These are phyloP conservation scores for Pipistrellus nathusii DNA, from an alignment of 2,797 vertebrate genomes.

Conservation along the genomic window DNA sequence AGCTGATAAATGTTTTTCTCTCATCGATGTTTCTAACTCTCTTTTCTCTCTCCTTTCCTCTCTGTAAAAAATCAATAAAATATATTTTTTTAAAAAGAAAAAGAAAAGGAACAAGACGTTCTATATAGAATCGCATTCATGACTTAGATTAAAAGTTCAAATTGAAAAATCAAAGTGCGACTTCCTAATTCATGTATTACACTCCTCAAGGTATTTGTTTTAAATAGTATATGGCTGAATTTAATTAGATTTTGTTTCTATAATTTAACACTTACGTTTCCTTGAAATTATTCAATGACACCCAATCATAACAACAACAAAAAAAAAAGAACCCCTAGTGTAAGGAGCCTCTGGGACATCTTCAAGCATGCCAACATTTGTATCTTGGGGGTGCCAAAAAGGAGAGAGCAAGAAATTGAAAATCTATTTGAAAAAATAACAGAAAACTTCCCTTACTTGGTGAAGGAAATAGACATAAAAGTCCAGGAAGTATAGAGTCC, in stretches of 20 bases:
- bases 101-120: constrained; percentile 63
- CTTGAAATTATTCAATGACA: constrained; percentile 37
- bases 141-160: constrained; percentile 55
- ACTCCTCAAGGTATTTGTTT: constrained; percentile 45
- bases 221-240: constrained; percentile 11
- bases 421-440: background rate
- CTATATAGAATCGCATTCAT: constrained; percentile 51
- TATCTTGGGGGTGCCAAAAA: background rate
- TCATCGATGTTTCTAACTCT: too few species aligned
- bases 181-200: constrained; percentile 62
- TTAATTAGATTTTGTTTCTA: constrained; percentile 17
- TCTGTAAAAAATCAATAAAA: too few species aligned
- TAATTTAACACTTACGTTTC: constrained; percentile 47
- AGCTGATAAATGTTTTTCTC: too few species aligned
- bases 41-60: too few species aligned
- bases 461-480: background rate
- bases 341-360: background rate
- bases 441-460: background rate
- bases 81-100: too few species aligned
- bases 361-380: background rate
- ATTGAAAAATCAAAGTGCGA: constrained; percentile 41
- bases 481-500: background rate
- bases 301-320: background rate
- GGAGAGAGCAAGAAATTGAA: background rate
- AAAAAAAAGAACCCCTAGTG: background rate